These are phyloP conservation scores for Drosophila sechellia DNA, from an alignment of 1,140 invertebrate species.

Conservation along the genomic window DNA sequence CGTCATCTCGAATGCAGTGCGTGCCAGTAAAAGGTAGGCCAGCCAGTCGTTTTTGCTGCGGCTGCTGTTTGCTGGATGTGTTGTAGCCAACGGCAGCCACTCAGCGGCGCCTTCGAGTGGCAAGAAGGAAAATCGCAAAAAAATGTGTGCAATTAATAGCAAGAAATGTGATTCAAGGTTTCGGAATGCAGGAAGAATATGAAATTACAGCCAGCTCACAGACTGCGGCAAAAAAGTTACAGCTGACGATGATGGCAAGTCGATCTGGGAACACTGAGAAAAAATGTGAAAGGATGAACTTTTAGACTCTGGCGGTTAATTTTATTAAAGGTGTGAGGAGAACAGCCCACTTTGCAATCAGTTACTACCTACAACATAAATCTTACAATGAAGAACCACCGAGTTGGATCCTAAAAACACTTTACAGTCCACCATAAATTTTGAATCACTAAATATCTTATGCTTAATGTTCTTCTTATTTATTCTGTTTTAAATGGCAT, in stretches of 20 bases:
- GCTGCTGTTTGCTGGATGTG: slow-evolving; percentile 25
- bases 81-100: slow-evolving; percentile 59
- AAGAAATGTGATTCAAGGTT: slow-evolving; percentile 84
- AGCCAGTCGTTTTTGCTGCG: slow-evolving; percentile 28
- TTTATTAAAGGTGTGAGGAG: no score
- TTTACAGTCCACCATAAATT: no score
- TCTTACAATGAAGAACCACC: no score
- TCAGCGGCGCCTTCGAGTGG: slow-evolving; percentile 53
- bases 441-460: no score
- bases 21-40: slow-evolving; percentile 51
- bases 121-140: slow-evolving; percentile 48
- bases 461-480: no score
- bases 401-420: no score
- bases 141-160: slow-evolving; percentile 78
- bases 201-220: slow-evolving; percentile 64
- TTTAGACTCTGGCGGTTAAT: no score
- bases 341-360: no score
- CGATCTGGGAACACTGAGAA: slow-evolving; percentile 17
- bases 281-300: background rate
- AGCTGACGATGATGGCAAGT: slow-evolving; percentile 40
- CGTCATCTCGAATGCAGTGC: slow-evolving; percentile 48
- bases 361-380: no score
- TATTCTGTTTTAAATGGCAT: no score
- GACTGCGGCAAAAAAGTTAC: slow-evolving; percentile 72
- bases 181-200: slow-evolving; percentile 84